Conservation (phyloP, 2,888 invertebrate species). For the Lasioglossum malachurum region DNA sequence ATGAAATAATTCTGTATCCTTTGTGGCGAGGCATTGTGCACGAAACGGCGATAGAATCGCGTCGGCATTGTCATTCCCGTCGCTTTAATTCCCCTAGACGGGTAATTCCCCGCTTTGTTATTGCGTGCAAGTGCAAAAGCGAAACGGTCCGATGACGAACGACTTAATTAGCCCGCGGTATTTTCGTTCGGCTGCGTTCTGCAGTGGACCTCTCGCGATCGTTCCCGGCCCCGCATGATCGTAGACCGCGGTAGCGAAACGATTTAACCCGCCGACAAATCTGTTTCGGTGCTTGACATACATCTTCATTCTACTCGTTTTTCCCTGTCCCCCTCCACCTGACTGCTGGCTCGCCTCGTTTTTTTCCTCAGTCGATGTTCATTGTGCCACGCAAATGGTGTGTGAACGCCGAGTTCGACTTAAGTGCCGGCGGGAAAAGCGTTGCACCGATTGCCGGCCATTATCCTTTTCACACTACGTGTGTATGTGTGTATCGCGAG, state of each 20-base stretch:
- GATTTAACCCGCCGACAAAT: conserved; percentile 23
- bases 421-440: background rate
- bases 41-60: background rate
- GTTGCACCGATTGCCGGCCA: background rate
- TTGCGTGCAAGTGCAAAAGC: background rate
- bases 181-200: conserved; percentile 22
- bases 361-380: background rate
- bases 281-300: conserved; percentile 6
- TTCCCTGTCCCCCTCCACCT: background rate
- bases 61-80: background rate
- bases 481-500: background rate
- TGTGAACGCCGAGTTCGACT: conserved; percentile 7
- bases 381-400: conserved; percentile 26
- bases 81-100: background rate
- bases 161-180: conserved; percentile 42
- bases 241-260: background rate
- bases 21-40: background rate
- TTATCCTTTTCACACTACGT: background rate
- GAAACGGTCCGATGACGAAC: conserved; percentile 19
- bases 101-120: background rate
- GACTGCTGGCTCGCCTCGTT: background rate
- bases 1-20: background rate
- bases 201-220: background rate
- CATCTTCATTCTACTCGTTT: background rate
- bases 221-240: conserved; percentile 3